Conservation (phyloP, 2,113 vertebrate species). For the Aplodontia rufa region DNA sequence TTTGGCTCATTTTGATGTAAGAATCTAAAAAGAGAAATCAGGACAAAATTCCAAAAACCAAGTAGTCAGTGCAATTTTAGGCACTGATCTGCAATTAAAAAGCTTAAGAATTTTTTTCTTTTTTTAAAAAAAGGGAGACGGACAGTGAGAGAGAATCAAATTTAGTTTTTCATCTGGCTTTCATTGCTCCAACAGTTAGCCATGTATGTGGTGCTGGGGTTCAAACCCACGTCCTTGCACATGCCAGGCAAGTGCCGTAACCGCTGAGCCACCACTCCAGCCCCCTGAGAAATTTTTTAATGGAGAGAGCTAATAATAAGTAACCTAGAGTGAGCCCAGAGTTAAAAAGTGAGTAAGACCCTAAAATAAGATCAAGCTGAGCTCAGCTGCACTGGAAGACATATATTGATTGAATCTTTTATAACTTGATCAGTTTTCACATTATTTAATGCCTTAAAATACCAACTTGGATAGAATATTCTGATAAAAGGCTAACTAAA, state of each 20-base stretch:
- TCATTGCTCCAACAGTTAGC: too few species aligned
- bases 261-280: too few species aligned
- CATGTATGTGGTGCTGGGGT: too few species aligned
- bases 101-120: not conserved
- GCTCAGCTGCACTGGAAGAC: not conserved
- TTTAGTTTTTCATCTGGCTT: too few species aligned
- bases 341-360: not conserved
- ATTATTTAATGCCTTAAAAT: not conserved
- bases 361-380: not conserved
- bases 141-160: too few species aligned
- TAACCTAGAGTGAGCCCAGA: not conserved
- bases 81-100: not conserved
- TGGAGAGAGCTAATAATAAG: rapidly evolving
- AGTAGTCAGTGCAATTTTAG: not conserved
- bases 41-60: conserved; percentile 9
- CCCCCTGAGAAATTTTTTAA: too few species aligned
- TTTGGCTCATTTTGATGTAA: not conserved
- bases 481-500: not conserved
- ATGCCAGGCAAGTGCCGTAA: too few species aligned
- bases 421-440: not conserved
- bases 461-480: not conserved
- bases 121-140: too few species aligned
- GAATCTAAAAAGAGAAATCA: not conserved
- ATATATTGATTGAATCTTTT: not conserved
- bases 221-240: too few species aligned